phyloP scores from a whole-genome alignment of 2,113 vertebrate genomes.

The Stigmatopora argus region DNA sequence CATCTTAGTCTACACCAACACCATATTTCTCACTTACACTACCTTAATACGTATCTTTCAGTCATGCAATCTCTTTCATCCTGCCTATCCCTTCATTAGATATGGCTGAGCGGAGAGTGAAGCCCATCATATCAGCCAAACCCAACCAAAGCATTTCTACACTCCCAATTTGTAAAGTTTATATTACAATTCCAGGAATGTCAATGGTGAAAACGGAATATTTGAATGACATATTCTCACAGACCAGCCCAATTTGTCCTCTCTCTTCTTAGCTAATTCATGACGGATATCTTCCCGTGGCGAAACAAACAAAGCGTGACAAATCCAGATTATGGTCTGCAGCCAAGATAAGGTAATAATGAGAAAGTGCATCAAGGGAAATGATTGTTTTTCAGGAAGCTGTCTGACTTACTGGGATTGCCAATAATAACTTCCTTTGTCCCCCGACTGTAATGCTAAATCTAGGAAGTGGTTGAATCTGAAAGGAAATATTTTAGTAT shows the following conservation, averaged over 20 bases:
- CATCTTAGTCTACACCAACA: slow-evolving; percentile 21
- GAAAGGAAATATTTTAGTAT: slow-evolving; percentile 55
- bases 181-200: slow-evolving; percentile 41
- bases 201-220: slow-evolving; percentile 46
- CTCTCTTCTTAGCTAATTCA: slow-evolving; percentile 33
- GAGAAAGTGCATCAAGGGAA: slow-evolving; percentile 68
- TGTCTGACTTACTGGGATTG: slow-evolving; percentile 63
- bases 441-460: slow-evolving; percentile 49
- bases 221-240: slow-evolving; percentile 41
- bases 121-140: slow-evolving; percentile 49
- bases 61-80: slow-evolving; percentile 29
- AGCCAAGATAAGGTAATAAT: slow-evolving; percentile 70
- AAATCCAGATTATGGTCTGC: slow-evolving; percentile 73
- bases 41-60: slow-evolving; percentile 30
- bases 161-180: slow-evolving; percentile 33
- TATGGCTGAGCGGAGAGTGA: slow-evolving; percentile 50
- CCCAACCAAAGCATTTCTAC: slow-evolving; percentile 37
- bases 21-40: slow-evolving; percentile 34
- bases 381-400: slow-evolving; percentile 69
- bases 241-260: slow-evolving; percentile 15
- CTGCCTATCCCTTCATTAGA: slow-evolving; percentile 44
- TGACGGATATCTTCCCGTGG: slow-evolving; percentile 65
- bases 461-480: slow-evolving; percentile 30
- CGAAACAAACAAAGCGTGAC: slow-evolving; percentile 71
- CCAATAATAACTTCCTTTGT: slow-evolving; percentile 70